Evolutionary conservation across 2,888 invertebrate species (phyloP).

Genomic region (Pristionchus maxplancki): DNA sequence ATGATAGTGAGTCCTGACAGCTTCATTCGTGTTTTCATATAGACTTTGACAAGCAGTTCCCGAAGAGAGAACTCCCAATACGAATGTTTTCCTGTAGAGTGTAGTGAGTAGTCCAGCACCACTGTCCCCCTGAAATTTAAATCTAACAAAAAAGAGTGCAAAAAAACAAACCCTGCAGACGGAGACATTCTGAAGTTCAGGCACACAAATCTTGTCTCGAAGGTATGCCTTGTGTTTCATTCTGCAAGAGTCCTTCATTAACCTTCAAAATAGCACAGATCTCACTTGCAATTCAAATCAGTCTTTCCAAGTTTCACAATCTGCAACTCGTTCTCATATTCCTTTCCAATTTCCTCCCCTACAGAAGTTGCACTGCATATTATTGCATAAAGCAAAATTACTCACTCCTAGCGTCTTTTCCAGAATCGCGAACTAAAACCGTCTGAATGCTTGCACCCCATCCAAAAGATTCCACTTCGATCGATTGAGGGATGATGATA

Average conservation of each 20-base stretch:
- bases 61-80: not conserved
- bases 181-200: not conserved
- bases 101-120: not conserved
- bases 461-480: constrained; percentile 1
- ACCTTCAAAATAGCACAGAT: not conserved
- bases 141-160: not conserved
- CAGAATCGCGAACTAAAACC: not conserved
- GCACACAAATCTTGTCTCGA: constrained; percentile 7
- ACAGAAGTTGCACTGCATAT: not conserved
- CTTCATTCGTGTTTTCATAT: not conserved
- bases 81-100: not conserved
- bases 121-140: not conserved
- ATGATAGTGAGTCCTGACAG: not conserved
- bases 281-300: not conserved
- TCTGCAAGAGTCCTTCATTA: not conserved
- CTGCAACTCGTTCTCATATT: not conserved
- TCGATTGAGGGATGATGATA: not conserved
- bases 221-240: not conserved
- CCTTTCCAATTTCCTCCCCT: not conserved
- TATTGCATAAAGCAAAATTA: not conserved
- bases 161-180: not conserved
- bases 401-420: not conserved
- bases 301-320: not conserved
- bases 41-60: not conserved
- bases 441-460: not conserved